phyloP scores from a whole-genome alignment of 2,113 vertebrate genomes.

The Verasper variegatus region DNA sequence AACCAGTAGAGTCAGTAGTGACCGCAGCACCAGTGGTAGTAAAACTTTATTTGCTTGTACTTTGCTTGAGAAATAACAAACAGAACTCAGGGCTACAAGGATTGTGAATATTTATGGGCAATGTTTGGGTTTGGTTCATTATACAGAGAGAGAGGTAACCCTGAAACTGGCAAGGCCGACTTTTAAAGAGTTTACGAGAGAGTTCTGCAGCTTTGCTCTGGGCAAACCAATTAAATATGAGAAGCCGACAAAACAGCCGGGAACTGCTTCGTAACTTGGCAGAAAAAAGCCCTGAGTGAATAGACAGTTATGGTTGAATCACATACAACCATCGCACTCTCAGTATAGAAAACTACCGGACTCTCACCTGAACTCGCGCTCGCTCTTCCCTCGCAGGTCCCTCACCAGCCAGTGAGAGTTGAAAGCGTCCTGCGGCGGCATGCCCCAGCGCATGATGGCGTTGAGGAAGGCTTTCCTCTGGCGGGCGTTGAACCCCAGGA shows the following conservation, averaged over 20 bases:
- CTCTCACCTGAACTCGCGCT: constrained; percentile 95
- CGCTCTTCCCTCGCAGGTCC: constrained; percentile 94
- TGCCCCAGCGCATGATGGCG: constrained; percentile 98
- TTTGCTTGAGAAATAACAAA: constrained; percentile 6
- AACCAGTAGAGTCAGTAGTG: neutral
- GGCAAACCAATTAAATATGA: constrained; percentile 16
- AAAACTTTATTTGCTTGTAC: neutral
- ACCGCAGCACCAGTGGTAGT: neutral
- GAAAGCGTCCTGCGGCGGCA: constrained; percentile 98
- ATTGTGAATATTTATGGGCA: neutral
- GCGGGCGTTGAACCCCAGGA: constrained; percentile 95
- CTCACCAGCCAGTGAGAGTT: constrained; percentile 98
- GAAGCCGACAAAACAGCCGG: constrained; percentile 9
- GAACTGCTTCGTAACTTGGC: too few species aligned
- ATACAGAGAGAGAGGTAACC: neutral
- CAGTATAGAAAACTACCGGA: neutral
- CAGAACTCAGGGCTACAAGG: neutral
- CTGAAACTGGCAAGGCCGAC: constrained; percentile 4
- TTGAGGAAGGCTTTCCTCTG: constrained; percentile 98
- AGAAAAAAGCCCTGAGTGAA: too few species aligned
- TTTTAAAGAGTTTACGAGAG: constrained; percentile 3
- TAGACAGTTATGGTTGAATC: too few species aligned
- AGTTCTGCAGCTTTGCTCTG: neutral
- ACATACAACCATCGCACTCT: neutral
- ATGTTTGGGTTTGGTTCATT: neutral